Percentiles rank a stretch among this genome's conserved stretches.
Conservation (phyloP, 2,113 vertebrate genomes). For the Ochotona princeps region DNA sequence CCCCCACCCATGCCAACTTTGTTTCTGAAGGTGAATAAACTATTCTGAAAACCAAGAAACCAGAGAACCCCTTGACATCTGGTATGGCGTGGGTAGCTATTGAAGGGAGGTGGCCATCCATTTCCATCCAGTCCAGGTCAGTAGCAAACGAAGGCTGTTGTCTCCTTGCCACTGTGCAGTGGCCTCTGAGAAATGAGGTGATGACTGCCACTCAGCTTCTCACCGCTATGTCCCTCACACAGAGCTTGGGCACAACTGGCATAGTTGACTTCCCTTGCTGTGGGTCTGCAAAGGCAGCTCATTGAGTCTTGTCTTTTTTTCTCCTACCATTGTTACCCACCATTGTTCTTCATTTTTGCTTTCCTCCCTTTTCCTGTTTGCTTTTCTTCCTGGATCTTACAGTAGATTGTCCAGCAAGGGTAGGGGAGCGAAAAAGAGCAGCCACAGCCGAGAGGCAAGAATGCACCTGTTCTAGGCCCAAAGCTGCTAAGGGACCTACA, state of each 20-base stretch:
- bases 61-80: neutral
- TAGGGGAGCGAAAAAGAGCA: neutral
- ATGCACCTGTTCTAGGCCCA: neutral
- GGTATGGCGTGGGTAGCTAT: neutral
- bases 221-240: constrained; percentile 53
- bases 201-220: constrained; percentile 42
- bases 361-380: neutral
- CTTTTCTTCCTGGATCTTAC: neutral
- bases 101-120: neutral
- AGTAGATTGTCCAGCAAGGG: constrained; percentile 50
- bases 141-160: neutral
- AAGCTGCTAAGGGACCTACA: neutral
- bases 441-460: constrained; percentile 7
- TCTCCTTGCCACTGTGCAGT: constrained; percentile 49
- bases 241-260: neutral
- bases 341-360: neutral
- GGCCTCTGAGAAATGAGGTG: constrained; percentile 49
- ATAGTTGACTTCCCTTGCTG: neutral
- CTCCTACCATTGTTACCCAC: neutral
- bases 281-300: neutral
- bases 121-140: constrained; percentile 56
- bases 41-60: constrained; percentile 12
- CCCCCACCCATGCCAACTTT: neutral
- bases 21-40: constrained; percentile 23
- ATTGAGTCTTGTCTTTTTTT: neutral